Evolutionary conservation across 2,797 vertebrate species (phyloP), one percentile per base, ranked within the genome.

Genomic region (Parauchenoglanis ngamensis): DNA sequence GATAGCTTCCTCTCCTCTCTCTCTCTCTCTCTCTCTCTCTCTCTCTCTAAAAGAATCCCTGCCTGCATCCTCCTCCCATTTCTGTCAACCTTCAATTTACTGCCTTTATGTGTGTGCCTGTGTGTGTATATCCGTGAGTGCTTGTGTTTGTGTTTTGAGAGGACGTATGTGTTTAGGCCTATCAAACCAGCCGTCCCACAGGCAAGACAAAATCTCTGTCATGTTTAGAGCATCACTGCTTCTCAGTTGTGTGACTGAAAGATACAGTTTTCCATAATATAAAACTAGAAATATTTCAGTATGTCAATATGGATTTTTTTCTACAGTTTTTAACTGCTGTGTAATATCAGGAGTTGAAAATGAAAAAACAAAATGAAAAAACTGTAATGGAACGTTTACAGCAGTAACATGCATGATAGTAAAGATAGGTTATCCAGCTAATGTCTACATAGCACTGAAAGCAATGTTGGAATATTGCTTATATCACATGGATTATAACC

Each of bases 1-100:
- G 88, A 90, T 93, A 87, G 83, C 89, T 90, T 86, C 88, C 88
- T 89, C 89, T 87, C 83, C 7, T 73, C 68, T 72, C 52, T 82
- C 59, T 83, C 73, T 72, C 25, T 76, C 67, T 68, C 40, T 49
- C 65, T 59, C 84, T 57, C 17, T 88, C 63, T 35, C 28, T 57
- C 17, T 88, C 63, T 35, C 35, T 81, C 88, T 89, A 82, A 87
- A 75, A 87, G 70, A 89, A 80, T 85, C 79, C 63, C 70, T 67
- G 85, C 67, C 67, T 80, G 77, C 85, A 88, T 76, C 25, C 77
- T 88, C 46, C 82, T 77, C 61, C 87, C 77, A 81, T 82, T 84
- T 87, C 89, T 84, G 82, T 86, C 82, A 81, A 87, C 76, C 84
- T 89, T 28, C 83, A 89, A 82, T 87, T 89, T 73, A 79, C 85